Conservation (phyloP, 2,113 vertebrate genomes). For the Salvelinus alpinus region DNA sequence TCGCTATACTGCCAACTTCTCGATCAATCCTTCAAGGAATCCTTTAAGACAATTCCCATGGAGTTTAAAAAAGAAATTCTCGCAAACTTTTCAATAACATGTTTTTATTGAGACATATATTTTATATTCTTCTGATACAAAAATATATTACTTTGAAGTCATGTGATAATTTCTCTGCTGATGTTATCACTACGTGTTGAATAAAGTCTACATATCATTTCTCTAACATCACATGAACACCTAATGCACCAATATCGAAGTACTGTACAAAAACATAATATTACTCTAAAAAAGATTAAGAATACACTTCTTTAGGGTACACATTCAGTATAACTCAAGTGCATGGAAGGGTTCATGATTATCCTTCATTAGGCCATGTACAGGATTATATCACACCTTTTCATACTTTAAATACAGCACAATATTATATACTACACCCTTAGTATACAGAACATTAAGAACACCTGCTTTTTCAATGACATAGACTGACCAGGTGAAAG, state of each 20-base stretch:
- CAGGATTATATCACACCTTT: not conserved
- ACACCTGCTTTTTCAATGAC: no score
- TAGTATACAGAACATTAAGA: no score
- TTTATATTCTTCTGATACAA: constrained; percentile 22
- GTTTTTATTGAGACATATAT: constrained; percentile 48
- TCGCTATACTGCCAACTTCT: constrained; percentile 12
- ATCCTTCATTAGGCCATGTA: not conserved
- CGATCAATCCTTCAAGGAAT: not conserved
- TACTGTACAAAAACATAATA: constrained; percentile 45
- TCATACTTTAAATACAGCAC: not conserved
- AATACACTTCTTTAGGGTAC: not conserved
- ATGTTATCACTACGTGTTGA: constrained; percentile 16
- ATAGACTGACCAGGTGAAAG: no score
- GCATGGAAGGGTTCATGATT: no score
- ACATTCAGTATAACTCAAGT: not conserved
- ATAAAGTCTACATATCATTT: not conserved
- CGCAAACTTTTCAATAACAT: constrained; percentile 19
- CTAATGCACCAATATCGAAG: constrained; percentile 19
- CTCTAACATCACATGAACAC: constrained; percentile 4
- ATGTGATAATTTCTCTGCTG: constrained; percentile 27
- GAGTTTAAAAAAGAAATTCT: not conserved
- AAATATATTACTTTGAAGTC: constrained; percentile 43
- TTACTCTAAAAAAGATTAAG: constrained; percentile 25
- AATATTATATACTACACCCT: constrained; percentile 18
- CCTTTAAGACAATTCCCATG: not conserved